Percentiles rank a stretch among this genome's conserved stretches.
These are phyloP conservation scores for Manis crassicaudata DNA, from an alignment of 2,797 vertebrate genomes.

Conservation along the genomic window DNA sequence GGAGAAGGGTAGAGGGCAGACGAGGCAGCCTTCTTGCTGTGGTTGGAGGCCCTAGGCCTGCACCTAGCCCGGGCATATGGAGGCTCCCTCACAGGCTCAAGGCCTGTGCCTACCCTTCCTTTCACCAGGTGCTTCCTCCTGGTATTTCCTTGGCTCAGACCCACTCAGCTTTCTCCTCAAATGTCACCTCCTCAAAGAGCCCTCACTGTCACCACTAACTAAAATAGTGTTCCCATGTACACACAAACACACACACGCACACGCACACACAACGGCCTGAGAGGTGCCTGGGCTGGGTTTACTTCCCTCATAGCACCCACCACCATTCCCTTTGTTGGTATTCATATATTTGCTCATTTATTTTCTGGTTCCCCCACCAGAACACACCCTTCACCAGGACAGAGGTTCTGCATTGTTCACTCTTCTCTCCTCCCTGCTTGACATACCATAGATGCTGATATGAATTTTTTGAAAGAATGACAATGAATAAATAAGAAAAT, in stretches of 20 bases:
- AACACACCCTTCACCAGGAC: background rate
- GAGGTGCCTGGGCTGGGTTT: fast-evolving
- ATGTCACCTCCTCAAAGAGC: background rate
- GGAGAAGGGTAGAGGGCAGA: background rate
- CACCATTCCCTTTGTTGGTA: background rate
- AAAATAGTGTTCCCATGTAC: background rate
- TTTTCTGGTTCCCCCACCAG: background rate
- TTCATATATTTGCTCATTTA: background rate
- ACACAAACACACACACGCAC: fast-evolving
- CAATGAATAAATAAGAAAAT: fast-evolving
- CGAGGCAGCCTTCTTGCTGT: fast-evolving
- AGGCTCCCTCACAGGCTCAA: background rate
- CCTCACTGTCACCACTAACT: background rate
- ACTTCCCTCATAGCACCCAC: background rate
- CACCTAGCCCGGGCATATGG: fast-evolving
- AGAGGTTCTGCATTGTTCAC: background rate
- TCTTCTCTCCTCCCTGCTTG: background rate
- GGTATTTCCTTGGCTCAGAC: background rate
- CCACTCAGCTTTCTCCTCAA: background rate
- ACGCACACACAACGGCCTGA: background rate
- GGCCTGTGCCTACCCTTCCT: background rate
- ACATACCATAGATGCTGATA: fast-evolving
- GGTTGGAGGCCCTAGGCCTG: background rate
- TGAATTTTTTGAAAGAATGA: background rate
- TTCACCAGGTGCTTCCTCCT: background rate